Evolutionary conservation across 1,140 invertebrate genomes (phyloP).

Genomic region (Heliconius melpomene): DNA sequence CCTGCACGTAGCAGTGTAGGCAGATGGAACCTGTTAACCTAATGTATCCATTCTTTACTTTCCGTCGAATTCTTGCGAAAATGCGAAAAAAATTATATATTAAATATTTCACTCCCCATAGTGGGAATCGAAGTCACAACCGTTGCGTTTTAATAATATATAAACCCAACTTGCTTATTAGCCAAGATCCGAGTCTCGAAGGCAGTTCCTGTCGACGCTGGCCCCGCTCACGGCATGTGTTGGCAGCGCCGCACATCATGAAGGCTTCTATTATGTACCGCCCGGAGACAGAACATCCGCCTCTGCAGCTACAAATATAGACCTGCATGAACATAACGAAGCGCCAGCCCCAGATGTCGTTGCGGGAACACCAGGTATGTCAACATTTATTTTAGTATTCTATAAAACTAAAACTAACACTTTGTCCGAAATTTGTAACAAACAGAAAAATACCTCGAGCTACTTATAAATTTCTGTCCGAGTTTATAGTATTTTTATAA

Average conservation of each 20-base stretch:
- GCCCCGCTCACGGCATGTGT: slow-evolving; percentile 89
- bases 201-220: slow-evolving; percentile 88
- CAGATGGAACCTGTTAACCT: too few relatives aligned
- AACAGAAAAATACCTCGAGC: not conserved
- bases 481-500: too few relatives aligned
- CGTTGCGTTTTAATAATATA: too few relatives aligned
- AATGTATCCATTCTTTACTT: too few relatives aligned
- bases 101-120: too few relatives aligned
- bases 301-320: slow-evolving; percentile 67
- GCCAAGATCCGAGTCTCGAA: slow-evolving; percentile 75
- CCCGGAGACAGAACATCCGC: slow-evolving; percentile 79
- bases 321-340: slow-evolving; percentile 70
- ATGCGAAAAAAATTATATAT: too few relatives aligned
- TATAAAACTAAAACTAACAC: not conserved
- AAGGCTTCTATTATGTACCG: slow-evolving; percentile 85
- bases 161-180: slow-evolving; percentile 28
- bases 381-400: not conserved
- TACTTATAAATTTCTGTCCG: too few relatives aligned
- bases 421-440: not conserved
- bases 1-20: too few relatives aligned
- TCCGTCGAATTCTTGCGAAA: too few relatives aligned
- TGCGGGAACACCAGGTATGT: slow-evolving; percentile 85
- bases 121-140: too few relatives aligned
- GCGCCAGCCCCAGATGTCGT: slow-evolving; percentile 87
- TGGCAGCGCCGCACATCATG: slow-evolving; percentile 83